Percentiles rank a stretch among this genome's conserved stretches.
These are phyloP conservation scores for Rhagologus leucostigma DNA, from an alignment of 2,113 vertebrate genomes.

Conservation along the genomic window DNA sequence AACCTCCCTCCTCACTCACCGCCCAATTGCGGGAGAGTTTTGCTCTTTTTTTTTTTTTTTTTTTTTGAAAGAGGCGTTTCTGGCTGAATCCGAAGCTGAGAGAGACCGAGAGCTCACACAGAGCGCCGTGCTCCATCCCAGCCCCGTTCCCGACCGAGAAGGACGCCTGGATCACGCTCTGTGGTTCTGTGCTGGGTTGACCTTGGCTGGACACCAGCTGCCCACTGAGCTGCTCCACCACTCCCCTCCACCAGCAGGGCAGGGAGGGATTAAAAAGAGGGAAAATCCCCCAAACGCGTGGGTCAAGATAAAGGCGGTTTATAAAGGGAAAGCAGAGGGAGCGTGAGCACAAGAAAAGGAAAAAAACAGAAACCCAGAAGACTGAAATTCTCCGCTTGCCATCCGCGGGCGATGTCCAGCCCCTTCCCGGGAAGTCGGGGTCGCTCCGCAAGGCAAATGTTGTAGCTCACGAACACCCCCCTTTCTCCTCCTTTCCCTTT, in stretches of 20 bases:
- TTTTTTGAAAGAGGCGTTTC: not conserved
- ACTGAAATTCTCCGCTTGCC: not conserved
- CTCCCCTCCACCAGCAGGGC: not conserved
- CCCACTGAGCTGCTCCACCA: not conserved
- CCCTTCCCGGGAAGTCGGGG: too few species aligned
- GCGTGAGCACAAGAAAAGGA: not conserved
- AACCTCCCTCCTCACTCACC: not conserved
- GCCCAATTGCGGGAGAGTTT: not conserved
- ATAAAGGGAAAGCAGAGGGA: not conserved
- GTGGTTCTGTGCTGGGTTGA: not conserved
- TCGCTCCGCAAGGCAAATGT: not conserved
- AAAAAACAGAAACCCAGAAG: not conserved
- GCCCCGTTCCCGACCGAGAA: accelerated
- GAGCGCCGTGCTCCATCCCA: not conserved
- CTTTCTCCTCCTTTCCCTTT: not conserved
- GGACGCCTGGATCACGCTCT: not conserved
- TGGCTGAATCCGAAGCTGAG: not conserved
- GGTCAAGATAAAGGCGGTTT: not conserved
- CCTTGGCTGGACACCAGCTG: not conserved
- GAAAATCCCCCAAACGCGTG: not conserved
- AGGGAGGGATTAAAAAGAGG: not conserved
- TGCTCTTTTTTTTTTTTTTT: not conserved
- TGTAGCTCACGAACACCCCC: accelerated
- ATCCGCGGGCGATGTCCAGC: not conserved
- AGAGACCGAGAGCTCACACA: not conserved